Conservation (phyloP, 2,113 vertebrate species). For the Salvelinus sp. region DNA sequence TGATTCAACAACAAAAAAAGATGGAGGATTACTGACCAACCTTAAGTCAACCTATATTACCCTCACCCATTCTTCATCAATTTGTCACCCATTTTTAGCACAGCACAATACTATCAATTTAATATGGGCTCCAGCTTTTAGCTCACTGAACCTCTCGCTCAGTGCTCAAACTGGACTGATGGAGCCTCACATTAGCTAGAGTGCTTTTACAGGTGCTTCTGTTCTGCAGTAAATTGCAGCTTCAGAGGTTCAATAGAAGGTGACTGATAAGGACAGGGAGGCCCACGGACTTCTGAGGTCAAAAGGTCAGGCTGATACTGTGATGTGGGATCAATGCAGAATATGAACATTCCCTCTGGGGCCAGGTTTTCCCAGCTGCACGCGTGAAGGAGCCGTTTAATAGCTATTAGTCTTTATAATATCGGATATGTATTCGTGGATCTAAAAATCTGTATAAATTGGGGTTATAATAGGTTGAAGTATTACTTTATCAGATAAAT, state of each 20-base stretch:
- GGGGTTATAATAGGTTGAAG: not conserved
- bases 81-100: conserved; percentile 25
- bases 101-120: conserved; percentile 43
- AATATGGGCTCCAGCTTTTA: conserved; percentile 40
- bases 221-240: conserved; percentile 22
- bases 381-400: not conserved
- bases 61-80: conserved; percentile 2
- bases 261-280: conserved; percentile 33
- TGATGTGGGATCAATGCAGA: conserved; percentile 19
- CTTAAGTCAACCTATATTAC: conserved; percentile 38
- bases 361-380: conserved; percentile 28
- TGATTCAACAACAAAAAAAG: not conserved
- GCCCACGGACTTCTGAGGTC: conserved; percentile 11
- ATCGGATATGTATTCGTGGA: too few species aligned
- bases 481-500: not conserved
- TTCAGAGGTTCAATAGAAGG: conserved; percentile 34
- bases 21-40: not conserved
- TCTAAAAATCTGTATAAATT: too few species aligned
- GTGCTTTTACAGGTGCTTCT: conserved; percentile 54
- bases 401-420: too few species aligned
- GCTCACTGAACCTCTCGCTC: conserved; percentile 14
- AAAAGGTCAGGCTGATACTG: conserved; percentile 32
- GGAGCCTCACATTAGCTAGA: conserved; percentile 51
- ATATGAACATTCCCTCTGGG: not conserved
- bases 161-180: conserved; percentile 34